Base-by-base conservation (phyloP, 2,113 vertebrate genomes). In the Eira barbara region DNA sequence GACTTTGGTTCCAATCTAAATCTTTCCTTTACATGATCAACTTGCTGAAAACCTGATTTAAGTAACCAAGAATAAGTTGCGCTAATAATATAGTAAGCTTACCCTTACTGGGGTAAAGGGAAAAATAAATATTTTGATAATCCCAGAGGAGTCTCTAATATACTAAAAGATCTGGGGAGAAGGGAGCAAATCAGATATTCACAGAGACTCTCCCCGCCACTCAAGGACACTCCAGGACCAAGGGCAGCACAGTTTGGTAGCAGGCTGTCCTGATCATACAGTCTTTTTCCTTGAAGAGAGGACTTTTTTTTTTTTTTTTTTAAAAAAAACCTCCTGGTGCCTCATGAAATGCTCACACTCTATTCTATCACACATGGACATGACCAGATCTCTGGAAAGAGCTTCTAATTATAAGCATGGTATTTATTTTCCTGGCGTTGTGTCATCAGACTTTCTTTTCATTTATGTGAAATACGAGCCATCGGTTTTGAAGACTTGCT, bases 381-480 rank as follows among this genome's bases (percentile, higher is more conserved):
- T 42, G 78, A 81, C 52, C 73, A 69, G 57, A 84, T 82, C 76
- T 82, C 55, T 61, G 80, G 83, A 84, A 84, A 91, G n/a, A 52
- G 4, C 36, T 95, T 95, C 95, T 97, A 93, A 97, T 95, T 94
- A 67, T 96, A 95, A 91, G 71, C 34, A 47, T 36, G n/a, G 12
- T 89, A 47, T 83, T 98, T 93, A 92, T 97, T 96, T 91, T 85
- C 89, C 65, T 96, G 78, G 63, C 82, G 52, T 67, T 0, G 0
- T 80, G 47, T 74, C 91, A 93, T 74, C 82, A 81, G 79, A 74
- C 82, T 92, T 94, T 95, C 67, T 91, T 92, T 88, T 92, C 73
- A 83, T 83, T 79, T 96, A 39, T 67, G 29, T 87, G 89, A 98
- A 93, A 97, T 63, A 39, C 5, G 82, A 97, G 76, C 89, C 91